A percentile compares a stretch with the other conserved stretches of the same genome.
These are phyloP conservation scores for Limnephilus auricula DNA, from an alignment of 2,888 invertebrate species.

Conservation along the genomic window DNA sequence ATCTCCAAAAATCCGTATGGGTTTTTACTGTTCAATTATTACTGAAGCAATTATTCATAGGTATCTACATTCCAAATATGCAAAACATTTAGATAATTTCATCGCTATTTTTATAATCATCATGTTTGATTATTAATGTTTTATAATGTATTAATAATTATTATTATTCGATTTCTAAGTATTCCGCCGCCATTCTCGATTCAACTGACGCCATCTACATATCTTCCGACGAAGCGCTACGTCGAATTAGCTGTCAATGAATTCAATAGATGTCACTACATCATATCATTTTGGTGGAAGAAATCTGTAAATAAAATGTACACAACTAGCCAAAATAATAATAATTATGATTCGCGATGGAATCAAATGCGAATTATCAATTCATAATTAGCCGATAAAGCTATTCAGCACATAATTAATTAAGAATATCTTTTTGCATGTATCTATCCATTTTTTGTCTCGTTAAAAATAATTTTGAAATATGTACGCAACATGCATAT, in stretches of 20 bases:
- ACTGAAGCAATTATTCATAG: not conserved
- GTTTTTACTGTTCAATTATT: not conserved
- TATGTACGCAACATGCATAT: not conserved
- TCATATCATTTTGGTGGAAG: not conserved
- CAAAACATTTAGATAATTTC: not conserved
- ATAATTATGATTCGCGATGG: not conserved
- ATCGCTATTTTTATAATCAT: not conserved
- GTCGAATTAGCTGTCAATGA: not conserved
- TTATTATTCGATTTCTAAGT: not conserved
- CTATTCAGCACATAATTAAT: not conserved
- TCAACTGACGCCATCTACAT: constrained; percentile 30
- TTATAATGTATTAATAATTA: too few species aligned
- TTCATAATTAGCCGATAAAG: not conserved
- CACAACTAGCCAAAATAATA: not conserved
- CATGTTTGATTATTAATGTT: not conserved
- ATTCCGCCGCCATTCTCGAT: not conserved
- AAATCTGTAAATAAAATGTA: not conserved
- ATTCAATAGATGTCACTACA: not conserved
- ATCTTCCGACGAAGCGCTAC: not conserved
- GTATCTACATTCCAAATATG: not conserved
- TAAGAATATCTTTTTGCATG: not conserved
- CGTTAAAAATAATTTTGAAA: not conserved
- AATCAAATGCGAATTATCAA: not conserved
- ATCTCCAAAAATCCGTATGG: not conserved
- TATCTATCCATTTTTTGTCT: not conserved